These are phyloP conservation scores for Acanthosepion esculentum DNA, from an alignment of 2,888 invertebrate species.

Conservation along the genomic window DNA sequence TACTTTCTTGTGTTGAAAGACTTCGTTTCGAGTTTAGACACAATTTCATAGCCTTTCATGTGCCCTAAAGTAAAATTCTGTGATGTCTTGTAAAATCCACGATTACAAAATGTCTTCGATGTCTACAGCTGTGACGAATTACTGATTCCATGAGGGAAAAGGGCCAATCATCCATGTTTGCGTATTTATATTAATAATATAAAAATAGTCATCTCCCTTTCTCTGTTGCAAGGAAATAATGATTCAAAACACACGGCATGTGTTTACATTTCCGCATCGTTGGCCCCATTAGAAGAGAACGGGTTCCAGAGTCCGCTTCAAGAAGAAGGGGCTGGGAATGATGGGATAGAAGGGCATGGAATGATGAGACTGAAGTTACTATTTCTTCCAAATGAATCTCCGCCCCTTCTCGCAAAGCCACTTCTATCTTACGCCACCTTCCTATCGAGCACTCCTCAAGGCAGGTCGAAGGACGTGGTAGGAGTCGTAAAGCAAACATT, in stretches of 20 bases:
- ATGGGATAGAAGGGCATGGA: neutral
- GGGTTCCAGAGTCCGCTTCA: slow-evolving; percentile 11
- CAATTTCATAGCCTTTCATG: too few relatives aligned
- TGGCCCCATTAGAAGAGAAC: neutral
- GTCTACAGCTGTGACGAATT: neutral
- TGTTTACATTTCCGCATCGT: neutral
- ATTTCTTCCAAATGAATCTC: neutral
- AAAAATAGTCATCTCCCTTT: slow-evolving; percentile 3
- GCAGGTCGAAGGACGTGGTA: neutral
- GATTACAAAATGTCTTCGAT: neutral
- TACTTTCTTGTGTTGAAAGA: neutral
- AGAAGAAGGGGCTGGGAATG: neutral
- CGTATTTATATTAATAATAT: slow-evolving; percentile 33
- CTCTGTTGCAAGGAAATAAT: neutral
- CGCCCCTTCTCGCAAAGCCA: neutral
- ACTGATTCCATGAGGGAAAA: neutral
- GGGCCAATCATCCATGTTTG: slow-evolving; percentile 14
- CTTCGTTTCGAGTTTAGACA: neutral
- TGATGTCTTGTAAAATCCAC: neutral
- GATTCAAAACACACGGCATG: neutral
- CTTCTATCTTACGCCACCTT: neutral
- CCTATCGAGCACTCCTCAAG: neutral
- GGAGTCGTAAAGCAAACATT: neutral
- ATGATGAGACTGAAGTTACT: neutral
- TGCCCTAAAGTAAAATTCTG: too few relatives aligned